Evolutionary conservation across 2,113 vertebrate species (phyloP).

Genomic region (Myocastor coypus): DNA sequence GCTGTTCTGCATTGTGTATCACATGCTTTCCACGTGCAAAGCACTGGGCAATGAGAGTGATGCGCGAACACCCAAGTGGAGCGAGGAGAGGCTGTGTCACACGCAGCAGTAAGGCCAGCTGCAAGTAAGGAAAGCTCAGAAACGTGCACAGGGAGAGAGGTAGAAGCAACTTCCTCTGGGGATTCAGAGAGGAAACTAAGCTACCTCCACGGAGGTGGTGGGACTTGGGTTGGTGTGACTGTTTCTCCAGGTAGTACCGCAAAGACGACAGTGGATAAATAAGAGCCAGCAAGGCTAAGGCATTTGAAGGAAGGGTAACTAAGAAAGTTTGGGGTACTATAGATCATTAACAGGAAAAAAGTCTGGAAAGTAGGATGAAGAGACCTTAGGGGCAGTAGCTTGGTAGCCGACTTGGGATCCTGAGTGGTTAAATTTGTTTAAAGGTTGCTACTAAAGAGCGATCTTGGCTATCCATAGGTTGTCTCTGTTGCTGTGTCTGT

Average conservation of each 20-base stretch:
- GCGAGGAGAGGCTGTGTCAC: neutral
- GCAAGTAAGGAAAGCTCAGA: neutral
- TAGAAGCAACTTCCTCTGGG: neutral
- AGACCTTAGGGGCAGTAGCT: neutral
- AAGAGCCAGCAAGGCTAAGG: neutral
- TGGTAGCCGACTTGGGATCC: neutral
- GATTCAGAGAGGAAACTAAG: neutral
- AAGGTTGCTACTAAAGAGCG: neutral
- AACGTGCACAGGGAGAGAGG: neutral
- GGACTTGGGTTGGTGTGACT: neutral
- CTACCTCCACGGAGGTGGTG: neutral
- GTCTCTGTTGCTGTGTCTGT: neutral
- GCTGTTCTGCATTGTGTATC: neutral
- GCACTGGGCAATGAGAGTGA: neutral
- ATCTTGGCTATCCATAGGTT: neutral
- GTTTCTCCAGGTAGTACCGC: neutral
- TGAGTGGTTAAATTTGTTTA: neutral
- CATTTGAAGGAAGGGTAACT: neutral
- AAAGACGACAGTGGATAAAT: neutral
- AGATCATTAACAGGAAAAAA: neutral
- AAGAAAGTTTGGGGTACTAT: neutral
- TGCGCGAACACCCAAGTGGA: too few relatives aligned
- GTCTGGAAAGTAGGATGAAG: neutral
- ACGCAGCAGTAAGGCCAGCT: neutral
- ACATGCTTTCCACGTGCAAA: neutral